Evolutionary conservation across 2,797 vertebrate species (phyloP).

Genomic region (Channallabes apus): DNA sequence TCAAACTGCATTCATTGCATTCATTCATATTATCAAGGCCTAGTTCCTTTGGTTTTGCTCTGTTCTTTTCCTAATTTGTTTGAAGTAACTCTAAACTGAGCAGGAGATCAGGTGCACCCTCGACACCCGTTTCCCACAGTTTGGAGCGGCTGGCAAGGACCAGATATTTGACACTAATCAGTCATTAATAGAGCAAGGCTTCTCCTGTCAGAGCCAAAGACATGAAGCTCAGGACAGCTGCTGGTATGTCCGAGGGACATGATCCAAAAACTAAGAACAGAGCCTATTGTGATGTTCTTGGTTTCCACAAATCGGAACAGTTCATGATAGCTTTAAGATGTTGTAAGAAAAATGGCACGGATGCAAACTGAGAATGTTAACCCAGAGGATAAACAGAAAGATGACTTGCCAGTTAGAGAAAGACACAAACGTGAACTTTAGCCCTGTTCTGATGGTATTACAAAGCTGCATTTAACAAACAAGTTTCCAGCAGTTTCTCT

Average conservation of each 20-base stretch:
- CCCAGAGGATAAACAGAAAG: constrained; percentile 19
- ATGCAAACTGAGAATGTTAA: constrained; percentile 22
- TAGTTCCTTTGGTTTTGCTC: constrained; percentile 57
- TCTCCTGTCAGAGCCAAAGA: constrained; percentile 59
- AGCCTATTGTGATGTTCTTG: constrained; percentile 47
- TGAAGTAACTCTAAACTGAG: constrained; percentile 72
- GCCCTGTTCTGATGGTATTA: neutral
- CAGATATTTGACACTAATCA: constrained; percentile 82
- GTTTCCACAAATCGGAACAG: constrained; percentile 45
- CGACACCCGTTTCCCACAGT: constrained; percentile 76
- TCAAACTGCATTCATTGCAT: constrained; percentile 61
- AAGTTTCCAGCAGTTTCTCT: neutral
- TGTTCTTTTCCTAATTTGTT: constrained; percentile 57
- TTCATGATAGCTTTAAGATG: constrained; percentile 51
- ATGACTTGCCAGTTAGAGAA: constrained; percentile 25
- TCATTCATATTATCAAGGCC: constrained; percentile 55
- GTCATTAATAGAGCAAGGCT: constrained; percentile 76
- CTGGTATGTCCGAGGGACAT: constrained; percentile 63
- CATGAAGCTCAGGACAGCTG: constrained; percentile 72
- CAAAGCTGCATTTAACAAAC: neutral
- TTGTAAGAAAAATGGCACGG: constrained; percentile 41
- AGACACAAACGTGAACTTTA: constrained; percentile 3
- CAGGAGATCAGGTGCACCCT: constrained; percentile 71
- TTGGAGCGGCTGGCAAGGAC: constrained; percentile 61
- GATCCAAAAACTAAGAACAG: constrained; percentile 67